These are phyloP conservation scores for Propsilocerus akamusi DNA, from an alignment of 1,140 invertebrate genomes.

Conservation along the genomic window DNA sequence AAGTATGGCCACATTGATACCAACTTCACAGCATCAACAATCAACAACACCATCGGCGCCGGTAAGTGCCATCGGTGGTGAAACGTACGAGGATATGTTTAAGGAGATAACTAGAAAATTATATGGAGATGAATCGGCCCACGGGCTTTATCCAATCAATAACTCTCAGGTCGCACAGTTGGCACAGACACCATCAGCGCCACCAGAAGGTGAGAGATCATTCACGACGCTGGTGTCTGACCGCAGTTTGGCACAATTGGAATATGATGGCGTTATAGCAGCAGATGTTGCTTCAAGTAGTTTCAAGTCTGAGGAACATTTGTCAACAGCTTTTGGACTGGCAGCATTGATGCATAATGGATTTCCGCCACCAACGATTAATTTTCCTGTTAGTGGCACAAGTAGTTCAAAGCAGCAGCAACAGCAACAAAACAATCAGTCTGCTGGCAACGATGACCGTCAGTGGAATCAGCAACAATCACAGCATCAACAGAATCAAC, in stretches of 20 bases:
- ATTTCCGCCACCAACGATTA: constrained; percentile 34
- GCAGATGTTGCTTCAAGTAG: constrained; percentile 14
- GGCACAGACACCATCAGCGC: constrained; percentile 22
- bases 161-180: constrained; percentile 18
- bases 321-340: constrained; percentile 42
- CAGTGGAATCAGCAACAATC: constrained; percentile 5
- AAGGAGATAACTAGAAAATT: constrained; percentile 81
- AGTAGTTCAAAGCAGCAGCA: constrained; percentile 11
- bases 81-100: constrained; percentile 26
- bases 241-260: constrained; percentile 20
- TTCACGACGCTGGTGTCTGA: constrained; percentile 23
- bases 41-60: not conserved
- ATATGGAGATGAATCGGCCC: constrained; percentile 61
- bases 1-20: constrained; percentile 23
- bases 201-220: constrained; percentile 23
- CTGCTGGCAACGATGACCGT: not conserved
- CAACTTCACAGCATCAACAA: constrained; percentile 13
- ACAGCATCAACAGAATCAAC: constrained; percentile 18
- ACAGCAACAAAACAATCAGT: constrained; percentile 10
- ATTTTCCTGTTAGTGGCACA: constrained; percentile 5
- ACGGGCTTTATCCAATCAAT: constrained; percentile 24
- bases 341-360: constrained; percentile 53
- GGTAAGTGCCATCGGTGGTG: constrained; percentile 21
- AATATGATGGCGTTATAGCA: constrained; percentile 16
- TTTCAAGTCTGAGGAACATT: constrained; percentile 43